A percentile compares a stretch with the other conserved stretches of the same genome.
Evolutionary conservation across 2,797 vertebrate species (phyloP).

Genomic region (Sphenopsis melanotis): DNA sequence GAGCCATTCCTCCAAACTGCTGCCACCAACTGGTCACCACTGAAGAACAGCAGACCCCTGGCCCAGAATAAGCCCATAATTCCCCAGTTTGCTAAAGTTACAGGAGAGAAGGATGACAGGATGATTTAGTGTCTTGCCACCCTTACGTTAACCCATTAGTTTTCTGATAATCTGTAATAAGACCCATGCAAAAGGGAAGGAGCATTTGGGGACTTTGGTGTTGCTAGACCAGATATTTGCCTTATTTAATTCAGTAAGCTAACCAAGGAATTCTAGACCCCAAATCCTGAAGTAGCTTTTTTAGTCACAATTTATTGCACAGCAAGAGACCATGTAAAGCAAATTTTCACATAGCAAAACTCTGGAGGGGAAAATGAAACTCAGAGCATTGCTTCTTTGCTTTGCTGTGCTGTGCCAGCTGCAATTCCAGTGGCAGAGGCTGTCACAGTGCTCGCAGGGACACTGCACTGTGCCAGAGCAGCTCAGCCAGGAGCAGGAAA

Average conservation of each 20-base stretch:
- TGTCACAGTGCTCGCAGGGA: fast-evolving
- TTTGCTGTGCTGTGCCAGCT: fast-evolving
- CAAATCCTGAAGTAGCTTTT: neutral
- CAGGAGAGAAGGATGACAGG: neutral
- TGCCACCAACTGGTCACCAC: neutral
- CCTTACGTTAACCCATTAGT: neutral
- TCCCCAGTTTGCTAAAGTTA: neutral
- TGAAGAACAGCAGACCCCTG: neutral
- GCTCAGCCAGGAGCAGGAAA: neutral
- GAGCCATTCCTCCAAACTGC: neutral
- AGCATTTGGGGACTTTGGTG: neutral
- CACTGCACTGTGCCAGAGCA: fast-evolving
- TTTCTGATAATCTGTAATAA: neutral
- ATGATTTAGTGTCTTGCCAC: neutral
- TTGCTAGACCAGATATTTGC: neutral
- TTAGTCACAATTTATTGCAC: neutral
- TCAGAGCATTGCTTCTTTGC: neutral
- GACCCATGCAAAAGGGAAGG: neutral
- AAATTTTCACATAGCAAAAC: neutral
- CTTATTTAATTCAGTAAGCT: neutral
- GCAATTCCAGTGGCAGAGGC: neutral
- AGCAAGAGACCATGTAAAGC: neutral
- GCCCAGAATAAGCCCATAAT: neutral
- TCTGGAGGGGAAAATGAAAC: neutral
- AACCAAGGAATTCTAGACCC: neutral